phyloP scores from a whole-genome alignment of 2,113 vertebrate species.

The Onychostruthus taczanowskii region DNA sequence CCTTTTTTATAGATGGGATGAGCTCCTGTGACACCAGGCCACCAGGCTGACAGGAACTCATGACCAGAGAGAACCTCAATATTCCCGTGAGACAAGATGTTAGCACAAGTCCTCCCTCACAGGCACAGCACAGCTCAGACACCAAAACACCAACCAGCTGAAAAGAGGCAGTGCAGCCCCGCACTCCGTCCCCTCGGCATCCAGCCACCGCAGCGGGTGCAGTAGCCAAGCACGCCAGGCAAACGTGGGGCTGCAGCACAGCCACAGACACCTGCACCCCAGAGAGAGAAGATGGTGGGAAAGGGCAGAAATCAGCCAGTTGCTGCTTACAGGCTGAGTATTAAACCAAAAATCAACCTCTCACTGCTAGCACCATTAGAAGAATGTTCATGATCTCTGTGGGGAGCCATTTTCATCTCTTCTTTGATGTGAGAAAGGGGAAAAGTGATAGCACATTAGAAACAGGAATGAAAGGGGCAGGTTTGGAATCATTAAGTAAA shows the following conservation, averaged over 20 bases:
- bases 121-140: neutral
- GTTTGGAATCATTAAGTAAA: constrained; percentile 10
- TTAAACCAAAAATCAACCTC: constrained; percentile 31
- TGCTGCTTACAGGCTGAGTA: neutral
- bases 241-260: accelerated
- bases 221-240: accelerated
- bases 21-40: neutral
- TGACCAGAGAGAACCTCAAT: neutral
- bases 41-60: no score
- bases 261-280: neutral
- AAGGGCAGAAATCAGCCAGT: constrained; percentile 9
- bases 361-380: neutral
- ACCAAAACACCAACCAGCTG: accelerated
- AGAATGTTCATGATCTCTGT: neutral
- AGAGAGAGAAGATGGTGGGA: neutral
- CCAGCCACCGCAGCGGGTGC: accelerated
- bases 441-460: constrained; percentile 38
- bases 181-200: accelerated
- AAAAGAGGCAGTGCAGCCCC: accelerated
- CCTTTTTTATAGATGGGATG: neutral
- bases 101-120: neutral
- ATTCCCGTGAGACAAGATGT: neutral
- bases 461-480: constrained; percentile 9
- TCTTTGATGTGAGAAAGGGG: constrained; percentile 10
- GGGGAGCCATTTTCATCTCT: constrained; percentile 28